Conservation (phyloP, 2,888 invertebrate genomes). For the Leptinotarsa peninsularis region DNA sequence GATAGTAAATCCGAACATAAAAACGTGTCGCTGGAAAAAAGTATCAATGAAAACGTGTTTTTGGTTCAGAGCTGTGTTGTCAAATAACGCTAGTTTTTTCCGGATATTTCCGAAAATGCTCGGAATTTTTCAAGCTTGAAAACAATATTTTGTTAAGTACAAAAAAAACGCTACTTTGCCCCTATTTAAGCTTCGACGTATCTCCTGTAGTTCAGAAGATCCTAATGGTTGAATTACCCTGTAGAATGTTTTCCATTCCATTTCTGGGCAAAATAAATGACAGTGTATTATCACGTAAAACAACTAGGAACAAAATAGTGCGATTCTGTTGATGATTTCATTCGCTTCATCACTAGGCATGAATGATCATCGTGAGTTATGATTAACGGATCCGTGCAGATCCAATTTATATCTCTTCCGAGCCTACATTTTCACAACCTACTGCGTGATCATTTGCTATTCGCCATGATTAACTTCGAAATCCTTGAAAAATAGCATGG, state of each 20-base stretch:
- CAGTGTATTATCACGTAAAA: slow-evolving; percentile 1
- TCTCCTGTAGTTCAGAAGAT: too few species aligned
- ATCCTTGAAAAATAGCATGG: slow-evolving; percentile 60
- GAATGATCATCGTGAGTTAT: slow-evolving; percentile 1
- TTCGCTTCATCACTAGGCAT: neutral
- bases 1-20: too few species aligned
- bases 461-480: slow-evolving; percentile 48
- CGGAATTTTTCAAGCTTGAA: too few species aligned
- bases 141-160: too few species aligned
- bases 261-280: neutral
- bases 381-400: slow-evolving; percentile 4
- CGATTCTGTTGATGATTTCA: neutral
- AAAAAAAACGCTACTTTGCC: too few species aligned
- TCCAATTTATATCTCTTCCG: slow-evolving; percentile 22
- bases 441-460: slow-evolving; percentile 46
- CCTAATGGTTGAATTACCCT: neutral
- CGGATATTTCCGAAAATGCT: too few species aligned
- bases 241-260: neutral
- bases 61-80: too few species aligned
- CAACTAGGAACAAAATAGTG: neutral
- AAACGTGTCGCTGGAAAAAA: too few species aligned
- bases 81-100: too few species aligned
- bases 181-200: too few species aligned
- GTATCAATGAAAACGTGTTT: too few species aligned
- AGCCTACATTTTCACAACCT: slow-evolving; percentile 28